phyloP scores from a whole-genome alignment of 2,113 vertebrate genomes.

The Ochotona curzoniae region DNA sequence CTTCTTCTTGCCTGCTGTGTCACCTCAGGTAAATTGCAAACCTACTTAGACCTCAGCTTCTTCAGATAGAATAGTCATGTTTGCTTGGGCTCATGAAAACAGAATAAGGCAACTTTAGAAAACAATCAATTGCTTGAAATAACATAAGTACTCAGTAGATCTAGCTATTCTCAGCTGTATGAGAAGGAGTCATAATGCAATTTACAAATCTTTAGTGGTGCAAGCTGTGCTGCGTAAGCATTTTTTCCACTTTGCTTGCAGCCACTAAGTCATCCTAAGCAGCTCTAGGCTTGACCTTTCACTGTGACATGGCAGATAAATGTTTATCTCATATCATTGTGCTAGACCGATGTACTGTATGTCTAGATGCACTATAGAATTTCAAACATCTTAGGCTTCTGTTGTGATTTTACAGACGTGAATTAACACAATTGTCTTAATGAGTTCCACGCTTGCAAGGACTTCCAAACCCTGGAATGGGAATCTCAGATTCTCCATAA shows the following conservation, averaged over 20 bases:
- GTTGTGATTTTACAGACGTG: background rate
- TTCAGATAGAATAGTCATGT: background rate
- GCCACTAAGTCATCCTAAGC: background rate
- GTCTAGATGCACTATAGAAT: background rate
- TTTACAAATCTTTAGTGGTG: background rate
- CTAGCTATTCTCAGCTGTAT: background rate
- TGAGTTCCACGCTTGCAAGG: background rate
- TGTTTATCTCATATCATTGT: background rate
- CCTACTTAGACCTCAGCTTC: background rate
- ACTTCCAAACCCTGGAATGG: rapidly evolving
- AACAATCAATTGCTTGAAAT: background rate
- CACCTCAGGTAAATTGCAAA: background rate
- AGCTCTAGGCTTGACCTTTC: background rate
- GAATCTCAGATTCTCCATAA: background rate
- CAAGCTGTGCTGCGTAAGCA: background rate
- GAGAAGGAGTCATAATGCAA: background rate
- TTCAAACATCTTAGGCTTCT: background rate
- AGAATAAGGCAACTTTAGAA: background rate
- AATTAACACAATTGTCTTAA: background rate
- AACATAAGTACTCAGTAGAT: background rate
- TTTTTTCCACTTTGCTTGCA: background rate
- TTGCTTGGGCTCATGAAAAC: background rate
- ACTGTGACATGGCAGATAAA: background rate
- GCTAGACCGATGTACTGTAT: background rate
- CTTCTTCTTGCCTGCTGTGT: background rate